Evolutionary conservation across 2,797 vertebrate species (phyloP).

Genomic region (Hypotaenidia okinawae): DNA sequence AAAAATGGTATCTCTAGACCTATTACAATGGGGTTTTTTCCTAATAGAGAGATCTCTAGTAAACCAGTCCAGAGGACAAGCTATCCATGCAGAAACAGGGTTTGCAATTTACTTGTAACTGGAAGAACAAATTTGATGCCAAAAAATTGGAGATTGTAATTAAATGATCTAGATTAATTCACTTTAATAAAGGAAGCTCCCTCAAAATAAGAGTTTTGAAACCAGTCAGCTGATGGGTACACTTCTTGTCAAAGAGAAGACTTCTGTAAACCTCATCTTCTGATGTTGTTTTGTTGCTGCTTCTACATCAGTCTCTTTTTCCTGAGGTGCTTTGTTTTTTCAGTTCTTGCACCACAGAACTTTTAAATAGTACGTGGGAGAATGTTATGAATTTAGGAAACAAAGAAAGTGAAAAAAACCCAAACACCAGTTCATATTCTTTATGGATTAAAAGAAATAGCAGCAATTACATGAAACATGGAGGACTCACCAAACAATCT

Average conservation of each 20-base stretch:
- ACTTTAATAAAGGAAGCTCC: not conserved
- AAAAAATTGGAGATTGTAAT: not conserved
- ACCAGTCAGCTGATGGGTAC: not conserved
- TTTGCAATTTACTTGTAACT: not conserved
- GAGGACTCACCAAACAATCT: not conserved
- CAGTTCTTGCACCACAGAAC: not conserved
- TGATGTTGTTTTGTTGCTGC: not conserved
- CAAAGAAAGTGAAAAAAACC: not conserved
- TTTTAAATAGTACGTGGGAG: not conserved
- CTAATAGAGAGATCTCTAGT: not conserved
- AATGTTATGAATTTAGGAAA: not conserved
- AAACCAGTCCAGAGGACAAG: not conserved
- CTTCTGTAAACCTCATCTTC: not conserved
- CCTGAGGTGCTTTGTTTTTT: not conserved
- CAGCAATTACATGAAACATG: not conserved
- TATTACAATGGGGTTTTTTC: not conserved
- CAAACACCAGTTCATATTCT: accelerated
- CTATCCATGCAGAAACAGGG: not conserved
- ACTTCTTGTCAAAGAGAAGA: not conserved
- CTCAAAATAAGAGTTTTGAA: not conserved
- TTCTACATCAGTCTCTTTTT: not conserved
- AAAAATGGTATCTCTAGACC: not conserved
- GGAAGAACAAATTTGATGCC: not conserved
- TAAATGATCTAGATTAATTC: not conserved
- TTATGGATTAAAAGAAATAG: not conserved